Evolutionary conservation across 2,888 invertebrate species (phyloP), one percentile per base, ranked within the genome.

Genomic region (Cantharis nigra): DNA sequence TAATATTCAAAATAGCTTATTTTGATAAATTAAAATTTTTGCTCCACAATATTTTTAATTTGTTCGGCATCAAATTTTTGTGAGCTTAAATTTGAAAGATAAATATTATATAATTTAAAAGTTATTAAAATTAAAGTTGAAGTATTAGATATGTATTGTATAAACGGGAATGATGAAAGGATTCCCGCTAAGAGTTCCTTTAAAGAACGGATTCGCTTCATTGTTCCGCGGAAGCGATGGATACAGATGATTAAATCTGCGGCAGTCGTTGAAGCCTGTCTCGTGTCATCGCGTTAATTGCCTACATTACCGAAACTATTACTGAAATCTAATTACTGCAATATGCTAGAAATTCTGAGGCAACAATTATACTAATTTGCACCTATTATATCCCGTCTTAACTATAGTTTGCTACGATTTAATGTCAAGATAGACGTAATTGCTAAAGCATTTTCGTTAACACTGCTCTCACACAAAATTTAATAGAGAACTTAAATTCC

Each of bases 301-400:
- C 85, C 85, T 82, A 84, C 86, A 85, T 86, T 87, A 86, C 86
- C 84, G 84, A 86, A 87, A 87, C 87, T 87, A 86, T 87, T 87
- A 86, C 85, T 79, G 85, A 86, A 87, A 87, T 87, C 87, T 87
- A 87, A 87, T 87, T 87, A 87, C 85, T 80, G 85, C 87, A 87
- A 87, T 87, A 87, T 86, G 86, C 85, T 85, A 80, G 86, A 85
- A 87, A 87, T 87, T 87, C 86, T 84, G 85, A 87, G 87, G 87
- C 86, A 86, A 86, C 87, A 87, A 87, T 88, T 88, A 87, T 85
- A 85, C 87, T 87, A 87, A 87, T 88, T 87, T 86, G 86, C 87
- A 87, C 87, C 87, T 87, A 87, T 87, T 87, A 87, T 86, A 85
- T 84, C 83, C 84, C 82, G 82, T 83, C 83, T 83, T 83, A 83